A percentile compares a stretch with the other conserved stretches of the same genome.
Evolutionary conservation across 2,888 invertebrate species (phyloP).

Genomic region (Dryadula phaetusa): DNA sequence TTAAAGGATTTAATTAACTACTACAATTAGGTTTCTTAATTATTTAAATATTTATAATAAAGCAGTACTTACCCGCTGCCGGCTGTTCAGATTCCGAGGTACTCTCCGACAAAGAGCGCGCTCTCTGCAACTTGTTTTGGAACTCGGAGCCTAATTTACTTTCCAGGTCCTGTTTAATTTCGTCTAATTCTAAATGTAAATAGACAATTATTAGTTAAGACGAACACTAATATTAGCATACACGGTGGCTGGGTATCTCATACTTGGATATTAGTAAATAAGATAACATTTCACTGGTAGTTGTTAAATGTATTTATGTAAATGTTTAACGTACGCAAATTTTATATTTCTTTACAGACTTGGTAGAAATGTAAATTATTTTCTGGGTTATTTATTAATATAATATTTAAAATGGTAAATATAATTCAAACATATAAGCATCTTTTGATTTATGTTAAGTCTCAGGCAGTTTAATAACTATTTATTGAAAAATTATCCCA

Average conservation of each 20-base stretch:
- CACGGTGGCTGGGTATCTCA: background rate
- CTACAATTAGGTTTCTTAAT: no score
- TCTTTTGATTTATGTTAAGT: no score
- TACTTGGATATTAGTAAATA: background rate
- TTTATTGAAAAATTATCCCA: no score
- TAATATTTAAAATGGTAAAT: no score
- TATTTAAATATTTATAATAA: background rate
- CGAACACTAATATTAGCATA: conserved; percentile 9
- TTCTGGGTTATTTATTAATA: no score
- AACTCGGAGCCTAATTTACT: conserved; percentile 87
- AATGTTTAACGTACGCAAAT: background rate
- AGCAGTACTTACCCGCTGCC: conserved; percentile 58
- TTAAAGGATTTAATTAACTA: no score
- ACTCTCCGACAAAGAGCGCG: conserved; percentile 90
- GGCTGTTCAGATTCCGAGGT: conserved; percentile 86
- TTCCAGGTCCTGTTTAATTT: conserved; percentile 90
- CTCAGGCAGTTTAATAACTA: no score
- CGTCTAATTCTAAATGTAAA: conserved; percentile 72
- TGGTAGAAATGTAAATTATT: background rate
- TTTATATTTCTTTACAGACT: background rate
- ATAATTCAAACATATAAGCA: no score
- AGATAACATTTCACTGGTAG: background rate
- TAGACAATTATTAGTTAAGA: background rate
- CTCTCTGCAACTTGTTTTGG: conserved; percentile 87
- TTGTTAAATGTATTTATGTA: background rate